Percentiles rank a stretch among this genome's conserved stretches.
Conservation (phyloP, 2,113 vertebrate genomes). For the Pheucticus melanocephalus region DNA sequence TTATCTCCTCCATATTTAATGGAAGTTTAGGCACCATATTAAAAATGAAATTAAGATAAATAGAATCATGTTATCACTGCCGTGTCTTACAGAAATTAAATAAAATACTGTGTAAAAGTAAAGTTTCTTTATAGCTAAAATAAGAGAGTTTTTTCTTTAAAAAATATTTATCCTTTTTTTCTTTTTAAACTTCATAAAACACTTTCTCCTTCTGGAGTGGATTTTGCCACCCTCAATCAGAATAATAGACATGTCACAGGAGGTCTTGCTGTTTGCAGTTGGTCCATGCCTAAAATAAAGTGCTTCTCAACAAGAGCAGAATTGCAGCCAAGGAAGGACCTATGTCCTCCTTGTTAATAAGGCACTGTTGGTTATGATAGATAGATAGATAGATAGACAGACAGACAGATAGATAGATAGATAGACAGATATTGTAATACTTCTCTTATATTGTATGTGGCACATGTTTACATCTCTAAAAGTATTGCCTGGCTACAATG, state of each 20-base stretch:
- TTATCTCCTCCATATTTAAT: slow-evolving; percentile 37
- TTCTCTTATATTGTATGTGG: neutral
- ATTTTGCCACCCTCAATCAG: neutral
- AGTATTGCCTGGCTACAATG: neutral
- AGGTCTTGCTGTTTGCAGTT: neutral
- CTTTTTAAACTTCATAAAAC: neutral
- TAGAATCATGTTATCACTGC: neutral
- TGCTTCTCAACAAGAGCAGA: neutral
- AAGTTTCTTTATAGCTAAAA: neutral
- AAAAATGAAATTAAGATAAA: slow-evolving; percentile 54
- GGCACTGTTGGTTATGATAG: neutral
- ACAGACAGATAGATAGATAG: no score
- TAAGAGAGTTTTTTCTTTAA: neutral
- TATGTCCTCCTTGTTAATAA: neutral
- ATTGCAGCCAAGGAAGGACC: neutral
- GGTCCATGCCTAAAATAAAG: neutral
- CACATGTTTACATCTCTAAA: neutral
- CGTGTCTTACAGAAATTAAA: neutral
- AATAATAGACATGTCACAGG: neutral
- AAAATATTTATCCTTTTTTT: neutral
- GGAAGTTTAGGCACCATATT: slow-evolving; percentile 43
- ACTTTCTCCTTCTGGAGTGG: neutral
- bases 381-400: no score
- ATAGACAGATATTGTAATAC: neutral
- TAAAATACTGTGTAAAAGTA: neutral